Conservation (phyloP, 1,140 invertebrate species). For the Zaprionus ornatus region DNA sequence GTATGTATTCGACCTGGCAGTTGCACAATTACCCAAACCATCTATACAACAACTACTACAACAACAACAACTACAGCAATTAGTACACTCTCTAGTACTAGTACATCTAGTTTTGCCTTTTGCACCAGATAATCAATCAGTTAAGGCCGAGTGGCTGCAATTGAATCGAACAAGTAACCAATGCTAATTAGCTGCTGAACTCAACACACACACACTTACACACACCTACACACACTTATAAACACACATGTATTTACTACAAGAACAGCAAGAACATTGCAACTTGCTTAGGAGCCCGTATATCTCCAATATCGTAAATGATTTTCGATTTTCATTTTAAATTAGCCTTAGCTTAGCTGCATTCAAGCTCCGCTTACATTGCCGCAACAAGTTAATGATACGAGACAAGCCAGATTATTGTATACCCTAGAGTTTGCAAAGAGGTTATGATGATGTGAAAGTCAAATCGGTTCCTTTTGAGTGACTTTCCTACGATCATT, state of each 20-base stretch:
- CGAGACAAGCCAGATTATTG: neutral
- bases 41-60: conserved; percentile 3
- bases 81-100: conserved; percentile 71
- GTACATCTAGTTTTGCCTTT: conserved; percentile 63
- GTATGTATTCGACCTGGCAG: conserved; percentile 48
- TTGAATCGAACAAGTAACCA: conserved; percentile 41
- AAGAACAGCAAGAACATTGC: conserved; percentile 1
- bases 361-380: conserved; percentile 15
- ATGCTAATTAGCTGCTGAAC: conserved; percentile 76
- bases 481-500: no score
- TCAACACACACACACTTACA: conserved; percentile 9
- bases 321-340: conserved; percentile 12
- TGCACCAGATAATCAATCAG: conserved; percentile 48
- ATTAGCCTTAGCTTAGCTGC: conserved; percentile 43
- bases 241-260: conserved; percentile 38
- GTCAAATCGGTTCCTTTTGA: neutral
- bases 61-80: conserved; percentile 35
- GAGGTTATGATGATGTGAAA: neutral
- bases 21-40: conserved; percentile 46
- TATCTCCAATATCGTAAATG: conserved; percentile 1
- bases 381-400: conserved; percentile 10
- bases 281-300: neutral
- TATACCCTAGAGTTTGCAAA: neutral
- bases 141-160: conserved; percentile 32
- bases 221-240: conserved; percentile 5